phyloP scores from a whole-genome alignment of 2,113 vertebrate genomes.

The Mystacornis crossleyi region DNA sequence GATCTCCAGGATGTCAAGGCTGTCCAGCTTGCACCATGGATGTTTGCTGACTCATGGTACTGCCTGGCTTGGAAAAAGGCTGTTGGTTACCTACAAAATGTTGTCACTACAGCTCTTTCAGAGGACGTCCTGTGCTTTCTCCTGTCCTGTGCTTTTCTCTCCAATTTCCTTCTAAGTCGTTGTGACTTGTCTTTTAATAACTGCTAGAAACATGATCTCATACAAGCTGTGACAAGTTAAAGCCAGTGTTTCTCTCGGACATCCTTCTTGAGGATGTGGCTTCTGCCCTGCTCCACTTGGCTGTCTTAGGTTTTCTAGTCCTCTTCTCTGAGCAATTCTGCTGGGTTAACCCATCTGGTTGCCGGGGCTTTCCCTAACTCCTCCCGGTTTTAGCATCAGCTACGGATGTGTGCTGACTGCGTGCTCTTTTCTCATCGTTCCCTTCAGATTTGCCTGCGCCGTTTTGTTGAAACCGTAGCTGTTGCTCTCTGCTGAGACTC shows the following conservation, averaged over 20 bases:
- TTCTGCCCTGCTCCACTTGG: not conserved
- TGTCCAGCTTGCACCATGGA: not conserved
- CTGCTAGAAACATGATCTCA: not conserved
- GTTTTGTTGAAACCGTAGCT: not conserved
- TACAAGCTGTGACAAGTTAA: not conserved
- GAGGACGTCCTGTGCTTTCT: not conserved
- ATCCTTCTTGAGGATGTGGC: not conserved
- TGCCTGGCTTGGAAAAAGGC: not conserved
- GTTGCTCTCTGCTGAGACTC: not conserved
- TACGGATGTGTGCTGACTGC: rapidly evolving
- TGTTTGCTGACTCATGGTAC: not conserved
- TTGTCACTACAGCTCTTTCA: not conserved
- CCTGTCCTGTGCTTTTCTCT: not conserved
- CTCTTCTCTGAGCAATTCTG: not conserved
- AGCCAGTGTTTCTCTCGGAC: not conserved
- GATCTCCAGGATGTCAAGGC: not conserved
- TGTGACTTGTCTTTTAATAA: not conserved
- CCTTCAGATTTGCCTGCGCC: not conserved
- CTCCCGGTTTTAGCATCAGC: not conserved
- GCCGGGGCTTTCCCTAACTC: not conserved
- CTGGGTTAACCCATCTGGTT: not conserved
- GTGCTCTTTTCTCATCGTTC: not conserved
- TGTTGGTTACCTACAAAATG: not conserved
- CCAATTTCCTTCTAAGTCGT: not conserved
- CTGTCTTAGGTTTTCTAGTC: not conserved